Percentiles rank a stretch among this genome's conserved stretches.
These are phyloP conservation scores for Cryptocheilus praepositus DNA, from an alignment of 2,888 invertebrate species.

Conservation along the genomic window DNA sequence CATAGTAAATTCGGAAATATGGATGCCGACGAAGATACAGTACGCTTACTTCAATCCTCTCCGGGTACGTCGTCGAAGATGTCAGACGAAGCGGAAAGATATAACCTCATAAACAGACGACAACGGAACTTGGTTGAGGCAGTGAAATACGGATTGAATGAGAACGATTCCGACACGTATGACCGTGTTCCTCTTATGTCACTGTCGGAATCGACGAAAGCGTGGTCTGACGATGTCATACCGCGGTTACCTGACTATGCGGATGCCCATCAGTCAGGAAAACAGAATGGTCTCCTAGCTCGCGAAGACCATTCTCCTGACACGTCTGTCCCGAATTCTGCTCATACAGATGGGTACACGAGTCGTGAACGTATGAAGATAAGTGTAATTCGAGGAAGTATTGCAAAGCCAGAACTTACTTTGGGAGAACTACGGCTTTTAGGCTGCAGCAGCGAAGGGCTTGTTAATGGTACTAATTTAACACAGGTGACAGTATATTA, in stretches of 20 bases:
- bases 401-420: constrained; percentile 59
- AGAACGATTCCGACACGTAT: constrained; percentile 6
- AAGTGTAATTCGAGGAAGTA: constrained; percentile 57
- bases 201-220: constrained; percentile 36
- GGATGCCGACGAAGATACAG: constrained; percentile 39
- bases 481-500: constrained; percentile 28
- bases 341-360: constrained; percentile 34
- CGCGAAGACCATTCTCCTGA: constrained; percentile 29
- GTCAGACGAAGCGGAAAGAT: constrained; percentile 43
- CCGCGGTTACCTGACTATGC: constrained; percentile 56
- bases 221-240: constrained; percentile 44
- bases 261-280: constrained; percentile 37
- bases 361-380: constrained; percentile 62
- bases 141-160: constrained; percentile 12
- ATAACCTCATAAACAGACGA: constrained; percentile 52
- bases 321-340: constrained; percentile 28
- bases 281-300: constrained; percentile 45
- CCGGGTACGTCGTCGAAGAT: constrained; percentile 18
- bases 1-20: constrained; percentile 22
- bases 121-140: constrained; percentile 48
- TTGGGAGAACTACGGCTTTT: constrained; percentile 63
- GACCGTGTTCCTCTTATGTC: constrained; percentile 33
- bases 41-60: constrained; percentile 20
- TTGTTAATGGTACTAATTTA: constrained; percentile 66
- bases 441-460: constrained; percentile 65